These are phyloP conservation scores for Holacanthella duospinosa DNA, from an alignment of 2,888 invertebrate species.

Conservation along the genomic window DNA sequence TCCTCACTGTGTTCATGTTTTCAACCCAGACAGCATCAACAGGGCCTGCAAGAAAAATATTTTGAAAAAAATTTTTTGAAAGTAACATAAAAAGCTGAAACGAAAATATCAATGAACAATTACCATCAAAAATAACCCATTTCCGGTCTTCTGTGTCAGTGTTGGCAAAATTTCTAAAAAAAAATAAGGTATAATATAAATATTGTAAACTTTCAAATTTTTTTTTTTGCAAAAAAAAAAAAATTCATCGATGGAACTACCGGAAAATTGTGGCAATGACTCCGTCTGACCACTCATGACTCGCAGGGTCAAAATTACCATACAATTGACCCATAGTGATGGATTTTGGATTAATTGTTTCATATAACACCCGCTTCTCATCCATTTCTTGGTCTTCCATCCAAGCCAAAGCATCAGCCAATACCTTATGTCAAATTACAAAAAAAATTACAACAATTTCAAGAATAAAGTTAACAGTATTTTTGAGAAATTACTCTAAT, in stretches of 20 bases:
- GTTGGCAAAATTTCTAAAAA: constrained; percentile 59
- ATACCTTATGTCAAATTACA: constrained; percentile 7
- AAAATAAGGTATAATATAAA: constrained; percentile 41
- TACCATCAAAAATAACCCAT: constrained; percentile 89
- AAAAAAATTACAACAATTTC: not conserved
- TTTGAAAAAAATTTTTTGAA: no score
- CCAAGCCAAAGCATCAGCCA: constrained; percentile 54
- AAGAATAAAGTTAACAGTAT: not conserved
- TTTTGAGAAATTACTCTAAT: constrained; percentile 13
- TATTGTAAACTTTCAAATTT: not conserved
- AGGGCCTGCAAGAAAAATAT: no score
- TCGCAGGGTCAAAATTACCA: constrained; percentile 80
- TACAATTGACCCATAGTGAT: constrained; percentile 86
- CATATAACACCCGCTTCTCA: constrained; percentile 55
- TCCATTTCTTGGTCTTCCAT: constrained; percentile 50
- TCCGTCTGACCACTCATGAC: constrained; percentile 85
- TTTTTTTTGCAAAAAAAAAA: no score
- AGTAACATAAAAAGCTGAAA: no score
- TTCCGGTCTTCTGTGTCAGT: constrained; percentile 65
- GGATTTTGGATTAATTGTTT: constrained; percentile 82
- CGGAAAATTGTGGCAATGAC: constrained; percentile 56
- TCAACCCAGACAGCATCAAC: constrained; percentile 85
- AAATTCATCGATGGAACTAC: constrained; percentile 20
- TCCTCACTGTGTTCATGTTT: not conserved
- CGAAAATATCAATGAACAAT: no score